A percentile compares a stretch with the other conserved stretches of the same genome.
These are phyloP conservation scores for Centropus unirufus DNA, from an alignment of 2,113 vertebrate species.

Conservation along the genomic window DNA sequence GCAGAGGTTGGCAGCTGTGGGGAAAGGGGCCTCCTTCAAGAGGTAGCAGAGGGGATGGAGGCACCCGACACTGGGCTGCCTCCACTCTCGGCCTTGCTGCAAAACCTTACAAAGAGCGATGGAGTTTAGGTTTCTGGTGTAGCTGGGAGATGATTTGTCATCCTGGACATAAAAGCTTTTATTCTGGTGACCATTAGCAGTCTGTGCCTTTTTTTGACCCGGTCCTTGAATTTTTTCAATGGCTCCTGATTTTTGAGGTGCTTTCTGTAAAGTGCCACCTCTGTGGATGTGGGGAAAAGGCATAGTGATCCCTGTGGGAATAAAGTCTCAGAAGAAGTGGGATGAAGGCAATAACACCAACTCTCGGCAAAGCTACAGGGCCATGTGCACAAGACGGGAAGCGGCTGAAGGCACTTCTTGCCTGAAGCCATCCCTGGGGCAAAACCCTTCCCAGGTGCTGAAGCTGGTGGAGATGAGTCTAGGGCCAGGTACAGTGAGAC, in stretches of 20 bases:
- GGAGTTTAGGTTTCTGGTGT: background rate
- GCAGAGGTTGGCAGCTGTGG: background rate
- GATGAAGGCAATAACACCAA: background rate
- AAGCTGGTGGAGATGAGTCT: rapidly evolving
- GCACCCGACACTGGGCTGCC: background rate
- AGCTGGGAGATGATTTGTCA: background rate
- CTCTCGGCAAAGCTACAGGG: background rate
- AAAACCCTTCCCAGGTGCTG: background rate
- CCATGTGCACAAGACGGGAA: background rate
- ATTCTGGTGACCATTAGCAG: background rate
- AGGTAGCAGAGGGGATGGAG: background rate
- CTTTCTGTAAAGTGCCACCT: background rate
- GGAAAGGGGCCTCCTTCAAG: background rate
- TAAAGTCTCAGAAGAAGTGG: background rate
- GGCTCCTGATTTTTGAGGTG: background rate
- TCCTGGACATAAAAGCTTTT: background rate
- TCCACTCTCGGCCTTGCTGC: background rate
- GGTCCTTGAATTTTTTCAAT: background rate
- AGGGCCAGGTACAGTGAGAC: background rate
- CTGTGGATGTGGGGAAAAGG: background rate
- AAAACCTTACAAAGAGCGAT: background rate
- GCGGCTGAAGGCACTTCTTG: background rate
- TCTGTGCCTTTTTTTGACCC: background rate
- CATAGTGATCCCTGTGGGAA: rapidly evolving
- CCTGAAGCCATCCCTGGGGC: background rate